These are phyloP conservation scores for Pheosia tremula DNA, from an alignment of 2,888 invertebrate genomes.

Conservation along the genomic window DNA sequence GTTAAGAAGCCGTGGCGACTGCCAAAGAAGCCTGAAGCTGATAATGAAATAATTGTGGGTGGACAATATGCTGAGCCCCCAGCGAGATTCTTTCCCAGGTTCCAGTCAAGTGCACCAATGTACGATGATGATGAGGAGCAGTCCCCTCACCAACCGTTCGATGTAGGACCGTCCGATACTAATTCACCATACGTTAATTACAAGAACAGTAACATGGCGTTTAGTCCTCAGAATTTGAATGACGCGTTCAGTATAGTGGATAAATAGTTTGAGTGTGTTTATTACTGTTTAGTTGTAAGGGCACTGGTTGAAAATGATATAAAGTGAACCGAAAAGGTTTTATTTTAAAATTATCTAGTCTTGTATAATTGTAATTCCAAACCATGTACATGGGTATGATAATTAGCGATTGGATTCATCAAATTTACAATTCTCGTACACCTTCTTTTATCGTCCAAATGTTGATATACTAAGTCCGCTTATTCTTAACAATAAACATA, in stretches of 20 bases:
- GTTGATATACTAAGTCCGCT: no score
- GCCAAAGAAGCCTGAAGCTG: conserved; percentile 32
- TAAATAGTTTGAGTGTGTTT: not conserved
- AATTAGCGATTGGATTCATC: no score
- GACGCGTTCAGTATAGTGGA: conserved; percentile 74
- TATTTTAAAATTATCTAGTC: not conserved
- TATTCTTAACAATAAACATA: no score
- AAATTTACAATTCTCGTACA: no score
- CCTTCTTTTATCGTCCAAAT: no score
- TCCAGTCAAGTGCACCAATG: conserved; percentile 47
- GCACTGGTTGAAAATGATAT: not conserved
- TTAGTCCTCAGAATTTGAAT: conserved; percentile 78
- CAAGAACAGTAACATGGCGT: conserved; percentile 76
- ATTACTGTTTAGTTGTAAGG: not conserved
- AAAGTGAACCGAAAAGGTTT: not conserved
- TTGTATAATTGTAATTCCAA: not conserved
- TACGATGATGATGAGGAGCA: conserved; percentile 49
- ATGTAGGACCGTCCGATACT: conserved; percentile 50
- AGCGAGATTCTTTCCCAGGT: conserved; percentile 57
- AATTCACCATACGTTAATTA: conserved; percentile 74
- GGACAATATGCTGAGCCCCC: conserved; percentile 78
- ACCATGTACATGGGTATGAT: no score
- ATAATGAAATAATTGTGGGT: conserved; percentile 62
- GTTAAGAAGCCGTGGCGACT: conserved; percentile 50
- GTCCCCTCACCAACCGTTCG: conserved; percentile 40